These are phyloP conservation scores for Gobio occitaniae DNA, from an alignment of 2,797 vertebrate genomes.

Conservation along the genomic window DNA sequence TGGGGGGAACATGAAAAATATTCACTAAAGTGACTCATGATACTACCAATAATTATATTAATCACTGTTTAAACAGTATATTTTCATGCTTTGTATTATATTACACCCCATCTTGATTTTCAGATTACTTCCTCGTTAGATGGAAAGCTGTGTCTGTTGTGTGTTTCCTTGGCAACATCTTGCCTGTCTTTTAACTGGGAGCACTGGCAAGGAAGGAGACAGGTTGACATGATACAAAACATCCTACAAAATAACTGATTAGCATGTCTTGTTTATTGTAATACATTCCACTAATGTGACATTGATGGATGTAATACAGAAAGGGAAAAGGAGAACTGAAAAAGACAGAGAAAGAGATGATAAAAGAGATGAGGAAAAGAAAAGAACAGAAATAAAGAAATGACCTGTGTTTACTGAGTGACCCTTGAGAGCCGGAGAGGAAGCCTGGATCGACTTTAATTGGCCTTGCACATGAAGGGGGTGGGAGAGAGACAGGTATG, in stretches of 20 bases:
- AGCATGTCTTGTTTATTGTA: constrained; percentile 11
- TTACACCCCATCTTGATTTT: neutral
- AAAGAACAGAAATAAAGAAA: constrained; percentile 56
- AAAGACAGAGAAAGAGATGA: constrained; percentile 55
- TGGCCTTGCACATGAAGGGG: constrained; percentile 71
- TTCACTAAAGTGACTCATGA: neutral
- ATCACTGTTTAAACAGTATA: neutral
- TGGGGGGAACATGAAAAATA: neutral
- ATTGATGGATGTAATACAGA: constrained; percentile 28
- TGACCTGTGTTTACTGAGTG: constrained; percentile 77
- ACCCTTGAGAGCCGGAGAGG: constrained; percentile 75
- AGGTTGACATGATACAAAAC: neutral
- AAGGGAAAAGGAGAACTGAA: constrained; percentile 5
- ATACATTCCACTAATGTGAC: constrained; percentile 20
- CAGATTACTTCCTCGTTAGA: neutral
- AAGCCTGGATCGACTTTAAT: constrained; percentile 79
- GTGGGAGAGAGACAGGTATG: constrained; percentile 44
- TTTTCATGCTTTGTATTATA: neutral
- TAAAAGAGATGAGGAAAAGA: neutral
- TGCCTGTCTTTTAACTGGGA: constrained; percentile 32
- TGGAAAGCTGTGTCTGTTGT: constrained; percentile 5
- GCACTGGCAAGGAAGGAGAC: constrained; percentile 23
- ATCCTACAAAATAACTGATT: constrained; percentile 5
- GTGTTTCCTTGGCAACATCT: constrained; percentile 63
- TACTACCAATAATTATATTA: neutral